Conservation (phyloP, 2,888 invertebrate species). For the Parnassius smintheus region DNA sequence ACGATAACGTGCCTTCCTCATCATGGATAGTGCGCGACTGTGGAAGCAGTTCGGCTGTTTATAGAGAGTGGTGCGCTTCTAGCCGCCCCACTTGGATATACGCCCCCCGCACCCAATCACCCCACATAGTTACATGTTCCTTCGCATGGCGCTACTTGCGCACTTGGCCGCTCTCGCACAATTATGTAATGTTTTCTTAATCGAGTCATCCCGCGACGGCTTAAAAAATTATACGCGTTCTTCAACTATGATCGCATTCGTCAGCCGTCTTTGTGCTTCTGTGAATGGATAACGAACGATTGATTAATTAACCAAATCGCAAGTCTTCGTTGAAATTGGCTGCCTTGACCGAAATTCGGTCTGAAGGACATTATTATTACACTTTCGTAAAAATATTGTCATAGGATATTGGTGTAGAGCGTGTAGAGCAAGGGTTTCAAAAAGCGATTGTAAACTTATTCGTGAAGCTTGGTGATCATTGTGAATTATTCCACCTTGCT, state of each 20-base stretch:
- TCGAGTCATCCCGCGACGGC: slow-evolving; percentile 62
- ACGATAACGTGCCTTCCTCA: slow-evolving; percentile 67
- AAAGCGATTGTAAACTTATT: no score
- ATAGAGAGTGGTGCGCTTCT: slow-evolving; percentile 64
- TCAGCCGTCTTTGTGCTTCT: no score
- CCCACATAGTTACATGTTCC: slow-evolving; percentile 73
- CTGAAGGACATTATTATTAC: no score
- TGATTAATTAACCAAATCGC: no score
- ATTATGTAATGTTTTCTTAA: slow-evolving; percentile 80
- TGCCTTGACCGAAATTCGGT: no score
- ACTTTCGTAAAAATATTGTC: no score
- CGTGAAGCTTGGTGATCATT: no score
- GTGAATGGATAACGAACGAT: no score
- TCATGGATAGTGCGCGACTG: slow-evolving; percentile 72
- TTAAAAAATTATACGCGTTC: slow-evolving; percentile 56
- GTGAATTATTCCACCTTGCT: no score
- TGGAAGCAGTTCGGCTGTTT: slow-evolving; percentile 50
- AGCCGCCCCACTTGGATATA: slow-evolving; percentile 56
- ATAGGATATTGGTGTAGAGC: no score
- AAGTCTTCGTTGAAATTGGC: no score
- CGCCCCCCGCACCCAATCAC: slow-evolving; percentile 57
- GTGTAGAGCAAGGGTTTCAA: no score
- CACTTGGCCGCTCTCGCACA: slow-evolving; percentile 67
- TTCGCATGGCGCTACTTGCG: slow-evolving; percentile 77
- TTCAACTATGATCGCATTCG: slow-evolving; percentile 40